Evolutionary conservation across 2,888 invertebrate species (phyloP).

Genomic region (Cheilosia impressa): DNA sequence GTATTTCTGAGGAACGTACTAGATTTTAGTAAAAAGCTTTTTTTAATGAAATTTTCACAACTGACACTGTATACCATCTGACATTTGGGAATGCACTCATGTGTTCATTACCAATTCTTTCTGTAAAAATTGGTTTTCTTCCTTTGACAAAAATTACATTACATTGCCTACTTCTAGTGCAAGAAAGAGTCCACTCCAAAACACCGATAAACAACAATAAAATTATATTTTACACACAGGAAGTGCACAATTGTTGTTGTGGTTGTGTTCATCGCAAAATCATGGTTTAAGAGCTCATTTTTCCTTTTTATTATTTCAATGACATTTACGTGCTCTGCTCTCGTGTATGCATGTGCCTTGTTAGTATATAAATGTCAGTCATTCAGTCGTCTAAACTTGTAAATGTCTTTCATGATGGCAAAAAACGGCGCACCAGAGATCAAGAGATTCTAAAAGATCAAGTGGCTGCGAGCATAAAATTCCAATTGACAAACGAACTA

Average conservation of each 20-base stretch:
- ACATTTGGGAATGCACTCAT: no score
- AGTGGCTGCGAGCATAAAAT: constrained; percentile 12
- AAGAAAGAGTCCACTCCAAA: constrained; percentile 2
- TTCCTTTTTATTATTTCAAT: constrained; percentile 40
- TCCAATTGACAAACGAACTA: constrained; percentile 31
- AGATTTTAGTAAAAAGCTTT: background rate
- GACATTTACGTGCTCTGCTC: constrained; percentile 38
- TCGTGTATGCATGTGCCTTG: constrained; percentile 24
- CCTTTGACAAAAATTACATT: background rate
- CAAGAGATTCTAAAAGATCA: constrained; percentile 39
- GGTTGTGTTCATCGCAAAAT: constrained; percentile 18
- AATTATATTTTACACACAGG: constrained; percentile 31
- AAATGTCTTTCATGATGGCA: constrained; percentile 2
- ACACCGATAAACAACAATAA: constrained; percentile 29
- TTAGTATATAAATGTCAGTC: constrained; percentile 45
- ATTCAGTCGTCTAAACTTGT: background rate
- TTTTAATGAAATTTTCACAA: background rate
- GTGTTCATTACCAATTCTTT: no score
- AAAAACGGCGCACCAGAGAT: background rate
- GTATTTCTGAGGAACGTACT: background rate
- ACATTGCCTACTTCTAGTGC: constrained; percentile 11
- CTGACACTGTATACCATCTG: background rate
- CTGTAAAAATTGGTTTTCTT: background rate
- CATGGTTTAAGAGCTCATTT: background rate
- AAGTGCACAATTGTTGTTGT: constrained; percentile 30